Percentiles rank a stretch among this genome's conserved stretches.
Evolutionary conservation across 2,113 vertebrate species (phyloP).

Genomic region (Illadopsis cleaveri): DNA sequence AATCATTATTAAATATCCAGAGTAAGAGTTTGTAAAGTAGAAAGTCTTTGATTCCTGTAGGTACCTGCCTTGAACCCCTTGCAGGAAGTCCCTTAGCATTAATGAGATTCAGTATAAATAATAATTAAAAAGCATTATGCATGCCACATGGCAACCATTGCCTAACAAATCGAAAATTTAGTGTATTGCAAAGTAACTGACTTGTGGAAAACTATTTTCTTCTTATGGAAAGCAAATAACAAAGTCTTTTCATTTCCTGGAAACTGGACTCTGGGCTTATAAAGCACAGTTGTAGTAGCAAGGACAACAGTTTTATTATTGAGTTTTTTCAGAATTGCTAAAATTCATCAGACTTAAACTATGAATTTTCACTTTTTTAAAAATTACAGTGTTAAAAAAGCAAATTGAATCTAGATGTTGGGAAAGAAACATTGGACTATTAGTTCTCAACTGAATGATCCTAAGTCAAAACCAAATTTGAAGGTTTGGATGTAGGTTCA

Average conservation of each 20-base stretch:
- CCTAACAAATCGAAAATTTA: neutral
- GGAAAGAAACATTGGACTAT: neutral
- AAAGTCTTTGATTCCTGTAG: neutral
- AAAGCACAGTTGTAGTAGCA: neutral
- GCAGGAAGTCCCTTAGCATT: neutral
- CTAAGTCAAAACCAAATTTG: neutral
- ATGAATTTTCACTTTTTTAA: neutral
- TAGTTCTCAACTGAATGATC: neutral
- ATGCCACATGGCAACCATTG: neutral
- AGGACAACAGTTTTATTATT: neutral
- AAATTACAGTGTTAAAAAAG: neutral
- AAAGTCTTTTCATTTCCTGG: neutral
- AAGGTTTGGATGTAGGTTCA: neutral
- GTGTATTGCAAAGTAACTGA: neutral
- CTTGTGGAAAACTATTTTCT: neutral
- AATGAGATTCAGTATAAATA: neutral
- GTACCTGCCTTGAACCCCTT: neutral
- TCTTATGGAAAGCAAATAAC: neutral
- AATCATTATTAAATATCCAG: neutral
- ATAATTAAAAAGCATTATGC: neutral
- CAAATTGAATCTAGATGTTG: neutral
- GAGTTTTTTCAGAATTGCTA: neutral
- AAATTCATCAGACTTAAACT: neutral
- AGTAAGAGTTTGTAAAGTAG: neutral
- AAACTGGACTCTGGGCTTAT: neutral